Conservation (phyloP, 2,888 invertebrate genomes). For the Chloroclysta siterata region DNA sequence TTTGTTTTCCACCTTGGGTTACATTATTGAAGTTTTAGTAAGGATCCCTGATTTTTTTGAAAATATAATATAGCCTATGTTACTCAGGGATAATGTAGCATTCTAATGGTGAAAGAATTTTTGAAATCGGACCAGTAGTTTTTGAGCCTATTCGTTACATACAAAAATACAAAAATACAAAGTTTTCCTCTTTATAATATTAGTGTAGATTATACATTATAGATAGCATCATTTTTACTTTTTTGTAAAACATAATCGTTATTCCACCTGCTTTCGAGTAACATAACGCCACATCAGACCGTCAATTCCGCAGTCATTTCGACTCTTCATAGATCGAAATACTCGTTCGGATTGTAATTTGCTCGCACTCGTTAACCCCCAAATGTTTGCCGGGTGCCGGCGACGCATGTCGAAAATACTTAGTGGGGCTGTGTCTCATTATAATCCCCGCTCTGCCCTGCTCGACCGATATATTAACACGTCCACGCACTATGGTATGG, state of each 20-base stretch:
- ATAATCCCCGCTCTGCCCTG: conserved; percentile 75
- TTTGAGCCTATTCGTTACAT: too few relatives aligned
- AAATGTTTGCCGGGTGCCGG: conserved; percentile 82
- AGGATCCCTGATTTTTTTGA: too few relatives aligned
- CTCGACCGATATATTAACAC: conserved; percentile 82
- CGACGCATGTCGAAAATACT: conserved; percentile 85
- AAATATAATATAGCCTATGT: too few relatives aligned
- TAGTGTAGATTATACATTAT: too few relatives aligned
- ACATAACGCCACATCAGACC: conserved; percentile 18
- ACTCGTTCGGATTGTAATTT: conserved; percentile 67
- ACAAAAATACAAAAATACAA: too few relatives aligned
- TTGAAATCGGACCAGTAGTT: too few relatives aligned
- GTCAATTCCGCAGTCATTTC: conserved; percentile 26
- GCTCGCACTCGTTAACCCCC: conserved; percentile 72
- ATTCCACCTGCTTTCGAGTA: conserved; percentile 5
- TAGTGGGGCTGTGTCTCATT: conserved; percentile 83
- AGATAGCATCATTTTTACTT: too few relatives aligned
- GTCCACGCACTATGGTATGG: conserved; percentile 62
- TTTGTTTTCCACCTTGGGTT: too few relatives aligned
- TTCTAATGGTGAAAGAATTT: too few relatives aligned
- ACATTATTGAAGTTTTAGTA: too few relatives aligned
- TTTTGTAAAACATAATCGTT: background rate
- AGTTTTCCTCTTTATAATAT: too few relatives aligned
- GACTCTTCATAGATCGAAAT: conserved; percentile 25
- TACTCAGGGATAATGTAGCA: too few relatives aligned